Conservation (phyloP, 2,797 vertebrate species). For the Gobionotothen gibberifrons region DNA sequence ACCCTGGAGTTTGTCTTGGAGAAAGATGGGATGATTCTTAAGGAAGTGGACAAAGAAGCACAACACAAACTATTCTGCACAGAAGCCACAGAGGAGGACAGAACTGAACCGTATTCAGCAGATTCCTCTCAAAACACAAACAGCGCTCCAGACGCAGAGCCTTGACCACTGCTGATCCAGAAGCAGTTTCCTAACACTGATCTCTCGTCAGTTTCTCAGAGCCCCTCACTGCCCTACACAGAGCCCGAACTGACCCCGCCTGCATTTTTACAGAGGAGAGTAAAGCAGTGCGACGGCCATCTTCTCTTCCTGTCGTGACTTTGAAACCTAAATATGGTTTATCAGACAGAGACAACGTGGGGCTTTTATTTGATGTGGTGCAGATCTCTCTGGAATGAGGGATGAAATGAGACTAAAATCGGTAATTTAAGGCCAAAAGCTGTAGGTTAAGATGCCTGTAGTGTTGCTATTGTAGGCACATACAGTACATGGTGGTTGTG, state of each 20-base stretch:
- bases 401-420: slow-evolving; percentile 27
- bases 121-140: slow-evolving; percentile 35
- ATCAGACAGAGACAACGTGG: slow-evolving; percentile 5
- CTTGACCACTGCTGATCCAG: slow-evolving; percentile 57
- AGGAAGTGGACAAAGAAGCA: slow-evolving; percentile 51
- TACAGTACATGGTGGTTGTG: slow-evolving; percentile 10
- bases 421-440: slow-evolving; percentile 20
- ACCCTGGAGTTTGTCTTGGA: slow-evolving; percentile 82
- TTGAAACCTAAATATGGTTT: slow-evolving; percentile 20
- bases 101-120: slow-evolving; percentile 47
- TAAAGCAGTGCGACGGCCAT: background rate
- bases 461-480: slow-evolving; percentile 41
- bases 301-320: slow-evolving; percentile 15
- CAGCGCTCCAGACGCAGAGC: slow-evolving; percentile 44
- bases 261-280: slow-evolving; percentile 46
- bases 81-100: slow-evolving; percentile 25
- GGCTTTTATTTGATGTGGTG: slow-evolving; percentile 12
- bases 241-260: slow-evolving; percentile 44
- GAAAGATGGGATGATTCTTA: slow-evolving; percentile 57
- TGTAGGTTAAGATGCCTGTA: slow-evolving; percentile 33
- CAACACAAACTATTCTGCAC: slow-evolving; percentile 42
- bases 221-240: slow-evolving; percentile 60
- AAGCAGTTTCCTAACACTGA: slow-evolving; percentile 44
- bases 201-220: slow-evolving; percentile 49
- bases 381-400: slow-evolving; percentile 10